phyloP scores from a whole-genome alignment of 2,888 invertebrate genomes.

The Cephus sareptanus region DNA sequence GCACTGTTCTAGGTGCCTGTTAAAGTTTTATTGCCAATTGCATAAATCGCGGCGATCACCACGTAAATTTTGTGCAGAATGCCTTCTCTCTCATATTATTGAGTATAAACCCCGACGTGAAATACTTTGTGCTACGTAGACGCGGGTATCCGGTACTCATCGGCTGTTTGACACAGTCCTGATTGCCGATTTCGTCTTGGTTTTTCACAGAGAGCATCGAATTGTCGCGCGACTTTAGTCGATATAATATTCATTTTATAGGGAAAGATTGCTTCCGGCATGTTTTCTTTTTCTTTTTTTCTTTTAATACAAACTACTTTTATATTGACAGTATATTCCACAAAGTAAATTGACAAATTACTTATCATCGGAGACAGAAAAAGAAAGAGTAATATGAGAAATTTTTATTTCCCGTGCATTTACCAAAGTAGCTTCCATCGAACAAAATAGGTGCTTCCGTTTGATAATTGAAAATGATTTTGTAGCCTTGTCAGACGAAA shows the following conservation, averaged over 20 bases:
- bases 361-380: neutral
- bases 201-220: neutral
- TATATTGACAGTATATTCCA: neutral
- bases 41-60: neutral
- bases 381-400: neutral
- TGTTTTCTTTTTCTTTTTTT: conserved; percentile 8
- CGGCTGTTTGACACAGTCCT: neutral
- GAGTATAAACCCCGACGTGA: neutral
- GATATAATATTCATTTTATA: neutral
- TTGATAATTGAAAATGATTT: neutral
- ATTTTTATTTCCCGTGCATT: conserved; percentile 29
- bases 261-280: neutral
- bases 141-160: neutral
- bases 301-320: conserved; percentile 1
- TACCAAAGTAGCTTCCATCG: conserved; percentile 24
- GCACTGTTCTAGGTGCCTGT: neutral
- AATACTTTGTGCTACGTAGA: neutral
- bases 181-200: neutral
- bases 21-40: neutral
- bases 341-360: neutral
- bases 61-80: neutral
- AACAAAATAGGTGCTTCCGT: neutral
- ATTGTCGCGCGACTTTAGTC: neutral
- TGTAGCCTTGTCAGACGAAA: neutral
- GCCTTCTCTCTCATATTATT: neutral